phyloP scores from a whole-genome alignment of 2,797 vertebrate species.

The Molossus molossus region DNA sequence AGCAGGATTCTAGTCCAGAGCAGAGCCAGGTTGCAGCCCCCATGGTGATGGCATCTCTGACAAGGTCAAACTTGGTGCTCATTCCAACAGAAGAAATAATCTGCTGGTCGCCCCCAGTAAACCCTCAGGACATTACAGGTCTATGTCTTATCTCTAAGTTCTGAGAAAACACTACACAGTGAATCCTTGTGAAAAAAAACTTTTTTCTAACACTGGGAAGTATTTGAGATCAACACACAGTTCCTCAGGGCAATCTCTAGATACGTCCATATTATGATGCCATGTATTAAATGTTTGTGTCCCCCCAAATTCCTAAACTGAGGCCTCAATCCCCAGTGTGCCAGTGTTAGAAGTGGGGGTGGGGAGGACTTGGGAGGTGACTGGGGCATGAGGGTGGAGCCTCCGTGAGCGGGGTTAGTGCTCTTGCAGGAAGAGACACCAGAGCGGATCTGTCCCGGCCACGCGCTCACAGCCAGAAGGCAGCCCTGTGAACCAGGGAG shows the following conservation, averaged over 20 bases:
- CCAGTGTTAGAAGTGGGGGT: no score
- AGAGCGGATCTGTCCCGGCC: not conserved
- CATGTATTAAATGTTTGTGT: not conserved
- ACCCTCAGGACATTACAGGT: not conserved
- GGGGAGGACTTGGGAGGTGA: not conserved
- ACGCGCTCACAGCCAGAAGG: not conserved
- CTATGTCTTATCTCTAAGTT: not conserved
- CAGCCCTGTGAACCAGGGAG: not conserved
- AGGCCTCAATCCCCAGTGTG: not conserved
- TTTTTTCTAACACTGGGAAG: not conserved
- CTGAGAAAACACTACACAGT: not conserved
- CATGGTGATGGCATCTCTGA: not conserved
- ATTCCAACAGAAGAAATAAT: not conserved
- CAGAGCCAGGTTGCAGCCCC: not conserved
- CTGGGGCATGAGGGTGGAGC: not conserved
- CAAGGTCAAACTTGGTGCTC: not conserved
- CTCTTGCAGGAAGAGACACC: not conserved
- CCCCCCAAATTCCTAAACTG: not conserved
- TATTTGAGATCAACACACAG: not conserved
- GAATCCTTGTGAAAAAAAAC: not conserved
- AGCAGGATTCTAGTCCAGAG: not conserved
- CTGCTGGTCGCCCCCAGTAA: accelerated
- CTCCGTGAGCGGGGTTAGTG: not conserved
- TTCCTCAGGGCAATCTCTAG: not conserved
- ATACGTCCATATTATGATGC: not conserved